These are phyloP conservation scores for Atopsyche davidsoni DNA, from an alignment of 1,140 invertebrate genomes.

Conservation along the genomic window DNA sequence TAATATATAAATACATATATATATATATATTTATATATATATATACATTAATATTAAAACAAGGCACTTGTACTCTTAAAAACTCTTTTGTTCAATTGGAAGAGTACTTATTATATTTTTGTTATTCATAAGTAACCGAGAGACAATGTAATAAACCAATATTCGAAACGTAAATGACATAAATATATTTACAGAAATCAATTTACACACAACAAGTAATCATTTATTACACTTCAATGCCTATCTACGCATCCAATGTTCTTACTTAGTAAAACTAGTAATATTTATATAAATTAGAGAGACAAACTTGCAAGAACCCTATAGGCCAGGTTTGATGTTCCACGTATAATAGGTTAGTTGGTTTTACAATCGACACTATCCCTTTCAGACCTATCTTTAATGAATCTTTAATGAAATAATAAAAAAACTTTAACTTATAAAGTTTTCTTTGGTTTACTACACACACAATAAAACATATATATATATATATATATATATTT, in stretches of 20 bases:
- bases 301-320: slow-evolving; percentile 1
- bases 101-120: background rate
- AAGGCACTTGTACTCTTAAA: slow-evolving; percentile 2
- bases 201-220: slow-evolving; percentile 4
- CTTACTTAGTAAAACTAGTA: background rate
- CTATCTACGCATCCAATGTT: background rate
- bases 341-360: no score
- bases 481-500: no score
- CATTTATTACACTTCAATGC: slow-evolving; percentile 3
- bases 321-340: no score
- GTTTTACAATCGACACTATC: no score
- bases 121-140: background rate
- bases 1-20: background rate
- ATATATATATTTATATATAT: background rate
- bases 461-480: no score
- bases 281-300: background rate
- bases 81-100: background rate
- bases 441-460: no score
- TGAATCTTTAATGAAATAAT: no score
- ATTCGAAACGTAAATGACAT: slow-evolving; percentile 4
- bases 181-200: slow-evolving; percentile 3
- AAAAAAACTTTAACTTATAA: no score
- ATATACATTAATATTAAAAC: background rate
- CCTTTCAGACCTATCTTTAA: no score
- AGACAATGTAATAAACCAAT: slow-evolving; percentile 1